Base-by-base conservation (phyloP, 2,888 invertebrate genomes). In the Oxycera nigricornis region DNA sequence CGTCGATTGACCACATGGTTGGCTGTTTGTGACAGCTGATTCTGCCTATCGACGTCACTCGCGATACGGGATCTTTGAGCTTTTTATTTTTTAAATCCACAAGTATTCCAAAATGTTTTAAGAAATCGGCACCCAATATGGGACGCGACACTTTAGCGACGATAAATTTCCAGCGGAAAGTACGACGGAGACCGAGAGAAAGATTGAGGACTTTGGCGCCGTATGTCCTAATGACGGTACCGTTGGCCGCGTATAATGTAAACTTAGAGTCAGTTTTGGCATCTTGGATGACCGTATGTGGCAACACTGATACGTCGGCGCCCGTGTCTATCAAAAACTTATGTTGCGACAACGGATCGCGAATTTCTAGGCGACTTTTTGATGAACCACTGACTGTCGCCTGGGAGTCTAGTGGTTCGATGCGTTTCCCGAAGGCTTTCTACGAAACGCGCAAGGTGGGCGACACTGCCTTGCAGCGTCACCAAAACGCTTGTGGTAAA, bases 91-190 rank as follows among this genome's bases (percentile, higher is more conserved):
- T 72, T 14, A 76, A 28, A 46, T 76, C 75, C 11, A 76, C 75
- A 0, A 75, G 35, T 2, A 76, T 46, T 3, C 73, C 75, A 28
- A 55, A 72, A 35, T 59, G 59, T 2, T 35, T 20, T 1, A 76
- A 31, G 30, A 77, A 75, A 50, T 77, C 74, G 14, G 73, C 74
- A 2, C 76, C 75, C 7, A 74, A 24, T 7, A 77, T 76, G 1
- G 76, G 76, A 2, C 68, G 14, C 75, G 31, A 41, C 75, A 67
- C n/a, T n/a, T n/a, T n/a, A n/a, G n/a, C n/a, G n/a, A n/a, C n/a
- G n/a, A n/a, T n/a, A 61, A 77, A 77, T 1, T 57, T n/a, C 75
- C 76, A 76, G 0, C 2, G 2, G 50, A 72, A 74, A 9, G 31
- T 11, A 6, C 70, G 55, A 7, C 73, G 79, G 68, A 76, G 78